Evolutionary conservation across 2,797 vertebrate genomes (phyloP).

Genomic region (Amblyraja radiata): DNA sequence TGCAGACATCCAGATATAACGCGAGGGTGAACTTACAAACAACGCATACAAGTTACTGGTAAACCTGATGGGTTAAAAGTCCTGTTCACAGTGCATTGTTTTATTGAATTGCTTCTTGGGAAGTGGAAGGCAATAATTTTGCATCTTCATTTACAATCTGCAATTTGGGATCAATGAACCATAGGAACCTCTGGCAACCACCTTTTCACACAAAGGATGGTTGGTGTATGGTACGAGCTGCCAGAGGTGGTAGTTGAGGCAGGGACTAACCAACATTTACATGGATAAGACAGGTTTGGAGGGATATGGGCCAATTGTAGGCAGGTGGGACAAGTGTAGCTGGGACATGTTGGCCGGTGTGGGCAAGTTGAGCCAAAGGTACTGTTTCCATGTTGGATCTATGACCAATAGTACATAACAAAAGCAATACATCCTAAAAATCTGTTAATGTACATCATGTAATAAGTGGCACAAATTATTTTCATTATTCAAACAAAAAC

Average conservation of each 20-base stretch:
- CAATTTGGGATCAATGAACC: background rate
- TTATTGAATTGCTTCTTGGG: background rate
- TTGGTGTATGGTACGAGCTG: no score
- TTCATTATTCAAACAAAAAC: background rate
- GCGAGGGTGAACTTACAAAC: no score
- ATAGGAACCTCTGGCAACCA: background rate
- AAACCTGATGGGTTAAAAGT: background rate
- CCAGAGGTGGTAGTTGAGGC: no score
- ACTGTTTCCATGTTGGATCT: no score
- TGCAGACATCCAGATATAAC: no score
- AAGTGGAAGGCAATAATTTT: background rate
- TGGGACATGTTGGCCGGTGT: no score
- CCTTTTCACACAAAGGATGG: no score
- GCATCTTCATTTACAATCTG: background rate
- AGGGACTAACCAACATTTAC: no score
- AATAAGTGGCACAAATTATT: background rate
- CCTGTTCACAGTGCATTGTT: background rate
- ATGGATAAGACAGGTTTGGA: no score
- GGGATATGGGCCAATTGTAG: no score
- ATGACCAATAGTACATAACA: background rate
- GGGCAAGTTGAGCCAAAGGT: no score
- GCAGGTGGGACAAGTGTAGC: no score
- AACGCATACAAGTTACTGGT: background rate
- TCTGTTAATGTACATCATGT: background rate
- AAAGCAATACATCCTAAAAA: background rate